Evolutionary conservation across 2,797 vertebrate genomes (phyloP).

Genomic region (Chrysocyon brachyurus): DNA sequence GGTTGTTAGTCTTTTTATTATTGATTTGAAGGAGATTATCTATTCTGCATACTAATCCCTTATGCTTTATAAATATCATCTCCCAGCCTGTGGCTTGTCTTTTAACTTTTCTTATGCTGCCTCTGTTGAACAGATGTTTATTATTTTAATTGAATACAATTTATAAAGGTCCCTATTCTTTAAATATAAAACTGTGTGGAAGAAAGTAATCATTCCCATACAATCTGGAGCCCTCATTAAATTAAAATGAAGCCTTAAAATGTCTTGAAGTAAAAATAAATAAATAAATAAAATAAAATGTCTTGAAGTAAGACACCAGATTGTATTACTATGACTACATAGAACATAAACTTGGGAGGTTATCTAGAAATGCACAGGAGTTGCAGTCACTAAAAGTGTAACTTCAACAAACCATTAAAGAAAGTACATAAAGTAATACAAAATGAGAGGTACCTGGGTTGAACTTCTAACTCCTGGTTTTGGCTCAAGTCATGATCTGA

Average conservation of each 20-base stretch:
- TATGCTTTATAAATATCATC: constrained; percentile 52
- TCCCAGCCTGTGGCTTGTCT: neutral
- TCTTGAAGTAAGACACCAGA: constrained; percentile 32
- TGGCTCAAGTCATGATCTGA: neutral
- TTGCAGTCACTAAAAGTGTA: constrained; percentile 37
- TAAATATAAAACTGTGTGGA: constrained; percentile 37
- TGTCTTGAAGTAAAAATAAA: constrained; percentile 1
- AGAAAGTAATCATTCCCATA: constrained; percentile 13
- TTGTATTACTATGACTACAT: constrained; percentile 38
- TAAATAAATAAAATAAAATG: too few species aligned
- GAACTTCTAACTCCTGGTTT: neutral
- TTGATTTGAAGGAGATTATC: constrained; percentile 50
- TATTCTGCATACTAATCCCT: constrained; percentile 27
- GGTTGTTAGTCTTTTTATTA: constrained; percentile 44
- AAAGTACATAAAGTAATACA: constrained; percentile 21
- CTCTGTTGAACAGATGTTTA: constrained; percentile 37
- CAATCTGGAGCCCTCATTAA: constrained; percentile 42
- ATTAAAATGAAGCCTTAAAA: constrained; percentile 44
- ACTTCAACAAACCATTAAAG: constrained; percentile 33
- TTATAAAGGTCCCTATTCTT: constrained; percentile 11
- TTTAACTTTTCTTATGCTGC: constrained; percentile 57
- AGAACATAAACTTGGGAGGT: constrained; percentile 44
- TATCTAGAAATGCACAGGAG: constrained; percentile 35
- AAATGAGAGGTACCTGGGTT: neutral
- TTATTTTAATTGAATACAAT: constrained; percentile 57